Evolutionary conservation across 1,140 invertebrate genomes (phyloP).

Genomic region (Halyomorpha halys): DNA sequence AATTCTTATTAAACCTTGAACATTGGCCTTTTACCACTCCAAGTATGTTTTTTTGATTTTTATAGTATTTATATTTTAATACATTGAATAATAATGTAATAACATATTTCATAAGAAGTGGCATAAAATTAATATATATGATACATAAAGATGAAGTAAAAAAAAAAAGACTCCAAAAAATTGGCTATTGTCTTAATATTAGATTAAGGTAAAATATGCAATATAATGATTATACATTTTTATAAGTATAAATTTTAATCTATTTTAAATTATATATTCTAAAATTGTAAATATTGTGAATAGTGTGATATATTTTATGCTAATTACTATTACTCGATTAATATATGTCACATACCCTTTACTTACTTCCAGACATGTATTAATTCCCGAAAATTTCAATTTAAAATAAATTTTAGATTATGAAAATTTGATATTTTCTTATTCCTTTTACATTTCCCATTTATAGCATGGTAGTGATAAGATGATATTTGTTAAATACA

Average conservation of each 20-base stretch:
- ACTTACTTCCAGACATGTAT: conserved; percentile 24
- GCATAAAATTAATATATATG: not conserved
- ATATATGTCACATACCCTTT: conserved; percentile 13
- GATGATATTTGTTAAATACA: no score
- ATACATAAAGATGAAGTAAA: not conserved
- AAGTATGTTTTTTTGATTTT: not conserved
- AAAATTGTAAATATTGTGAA: conserved; percentile 27
- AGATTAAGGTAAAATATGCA: conserved; percentile 5
- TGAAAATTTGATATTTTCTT: conserved; percentile 2
- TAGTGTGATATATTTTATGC: conserved; percentile 24
- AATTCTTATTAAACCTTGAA: no score
- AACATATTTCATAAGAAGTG: not conserved
- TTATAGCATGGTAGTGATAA: no score
- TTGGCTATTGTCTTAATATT: not conserved
- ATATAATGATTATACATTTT: conserved; percentile 3
- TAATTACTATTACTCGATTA: not conserved
- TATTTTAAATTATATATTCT: conserved; percentile 3
- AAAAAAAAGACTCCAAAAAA: not conserved
- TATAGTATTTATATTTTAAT: not conserved
- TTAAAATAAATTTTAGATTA: conserved; percentile 20
- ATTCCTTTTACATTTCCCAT: no score
- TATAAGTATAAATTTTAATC: conserved; percentile 11
- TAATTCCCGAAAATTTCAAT: conserved; percentile 21
- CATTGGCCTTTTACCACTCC: not conserved
- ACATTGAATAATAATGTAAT: not conserved